Conservation (phyloP, 1,140 invertebrate genomes). For the Drosophila kikkawai region DNA sequence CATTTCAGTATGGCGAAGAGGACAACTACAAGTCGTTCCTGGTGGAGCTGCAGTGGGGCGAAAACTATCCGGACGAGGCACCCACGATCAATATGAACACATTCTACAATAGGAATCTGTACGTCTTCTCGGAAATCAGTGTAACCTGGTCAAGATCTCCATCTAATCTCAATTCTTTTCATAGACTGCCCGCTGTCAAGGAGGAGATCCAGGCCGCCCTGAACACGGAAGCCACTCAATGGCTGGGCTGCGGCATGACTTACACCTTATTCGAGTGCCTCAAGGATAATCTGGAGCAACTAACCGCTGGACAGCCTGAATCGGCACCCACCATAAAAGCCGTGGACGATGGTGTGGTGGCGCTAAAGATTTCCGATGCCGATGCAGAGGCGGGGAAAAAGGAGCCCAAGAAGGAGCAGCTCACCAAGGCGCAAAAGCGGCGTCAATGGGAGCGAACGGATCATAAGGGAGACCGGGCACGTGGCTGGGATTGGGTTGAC, state of each 20-base stretch:
- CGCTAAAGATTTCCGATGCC: conserved; percentile 73
- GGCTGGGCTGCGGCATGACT: conserved; percentile 96
- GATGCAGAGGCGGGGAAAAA: conserved; percentile 86
- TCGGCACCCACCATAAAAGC: conserved; percentile 66
- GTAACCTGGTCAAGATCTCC: background rate
- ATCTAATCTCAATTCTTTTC: conserved; percentile 13
- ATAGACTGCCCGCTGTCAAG: conserved; percentile 90
- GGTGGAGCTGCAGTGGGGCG: conserved; percentile 94
- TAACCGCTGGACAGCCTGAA: conserved; percentile 90
- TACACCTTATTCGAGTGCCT: conserved; percentile 97
- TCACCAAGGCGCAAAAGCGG: conserved; percentile 97
- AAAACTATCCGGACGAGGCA: conserved; percentile 93
- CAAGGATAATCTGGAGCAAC: conserved; percentile 92
- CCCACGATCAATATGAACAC: conserved; percentile 94
- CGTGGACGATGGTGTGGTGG: conserved; percentile 60
- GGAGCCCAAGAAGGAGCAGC: conserved; percentile 91
- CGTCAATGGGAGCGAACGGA: conserved; percentile 93
- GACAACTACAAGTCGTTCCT: conserved; percentile 93
- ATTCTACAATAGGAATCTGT: conserved; percentile 98
- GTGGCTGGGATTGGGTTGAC: conserved; percentile 98
- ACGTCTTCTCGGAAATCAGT: conserved; percentile 85
- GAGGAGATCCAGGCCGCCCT: conserved; percentile 89
- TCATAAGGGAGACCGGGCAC: conserved; percentile 92
- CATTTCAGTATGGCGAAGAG: conserved; percentile 92
- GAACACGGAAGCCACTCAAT: conserved; percentile 90